Percentiles rank a stretch among this genome's conserved stretches.
phyloP scores from a whole-genome alignment of 2,113 vertebrate genomes.

The Thryonomys swinderianus region DNA sequence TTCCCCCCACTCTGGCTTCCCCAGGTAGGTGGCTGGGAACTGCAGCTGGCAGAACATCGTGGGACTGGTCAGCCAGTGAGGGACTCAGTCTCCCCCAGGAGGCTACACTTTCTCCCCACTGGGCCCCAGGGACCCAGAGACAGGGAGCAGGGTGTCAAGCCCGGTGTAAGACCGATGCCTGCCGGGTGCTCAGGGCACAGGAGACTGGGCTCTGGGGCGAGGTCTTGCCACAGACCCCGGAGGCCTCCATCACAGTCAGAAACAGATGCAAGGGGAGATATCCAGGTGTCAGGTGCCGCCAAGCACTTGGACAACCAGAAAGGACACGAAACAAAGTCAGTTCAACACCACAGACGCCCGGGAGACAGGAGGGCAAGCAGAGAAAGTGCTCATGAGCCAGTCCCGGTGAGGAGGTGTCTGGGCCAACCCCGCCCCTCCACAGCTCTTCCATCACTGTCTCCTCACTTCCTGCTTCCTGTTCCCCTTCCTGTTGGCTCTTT shows the following conservation, averaged over 20 bases:
- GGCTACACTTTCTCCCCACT: neutral
- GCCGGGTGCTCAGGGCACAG: neutral
- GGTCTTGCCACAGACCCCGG: neutral
- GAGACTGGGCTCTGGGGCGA: neutral
- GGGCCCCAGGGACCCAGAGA: neutral
- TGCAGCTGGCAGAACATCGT: neutral
- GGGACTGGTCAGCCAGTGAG: neutral
- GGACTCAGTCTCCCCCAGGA: neutral
- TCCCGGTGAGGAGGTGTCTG: neutral
- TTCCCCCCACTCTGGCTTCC: neutral
- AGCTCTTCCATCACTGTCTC: fast-evolving
- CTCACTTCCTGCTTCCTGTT: neutral
- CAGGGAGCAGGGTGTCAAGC: neutral
- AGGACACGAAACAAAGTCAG: neutral
- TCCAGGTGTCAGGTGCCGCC: neutral
- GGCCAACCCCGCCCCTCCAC: too few species aligned
- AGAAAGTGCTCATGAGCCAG: fast-evolving
- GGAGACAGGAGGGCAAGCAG: fast-evolving
- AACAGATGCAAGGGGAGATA: neutral
- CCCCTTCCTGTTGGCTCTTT: neutral
- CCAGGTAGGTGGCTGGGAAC: neutral
- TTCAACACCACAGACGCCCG: neutral
- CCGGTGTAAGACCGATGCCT: neutral
- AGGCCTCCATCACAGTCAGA: neutral
- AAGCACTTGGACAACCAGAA: neutral